phyloP scores from a whole-genome alignment of 1,140 invertebrate genomes.

The Papilio dardanus region DNA sequence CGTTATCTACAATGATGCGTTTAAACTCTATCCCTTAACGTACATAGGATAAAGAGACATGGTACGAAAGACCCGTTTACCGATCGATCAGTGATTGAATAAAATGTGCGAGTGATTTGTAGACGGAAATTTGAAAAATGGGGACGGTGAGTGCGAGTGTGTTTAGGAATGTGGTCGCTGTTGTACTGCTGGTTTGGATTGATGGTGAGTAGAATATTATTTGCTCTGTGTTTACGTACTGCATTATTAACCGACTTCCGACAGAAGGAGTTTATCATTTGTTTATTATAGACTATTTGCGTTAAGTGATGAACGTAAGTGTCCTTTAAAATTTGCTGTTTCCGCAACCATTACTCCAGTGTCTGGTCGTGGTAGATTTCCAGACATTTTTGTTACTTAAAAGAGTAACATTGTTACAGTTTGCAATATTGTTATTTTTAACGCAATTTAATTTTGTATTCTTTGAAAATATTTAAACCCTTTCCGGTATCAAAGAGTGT shows the following conservation, averaged over 20 bases:
- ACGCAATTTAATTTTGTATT: neutral
- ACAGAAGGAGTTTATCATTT: no score
- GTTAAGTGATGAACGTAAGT: no score
- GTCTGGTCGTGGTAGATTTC: no score
- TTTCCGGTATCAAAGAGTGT: neutral
- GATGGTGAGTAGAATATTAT: constrained; percentile 52
- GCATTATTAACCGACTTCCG: no score
- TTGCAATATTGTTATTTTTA: no score
- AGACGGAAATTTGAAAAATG: constrained; percentile 45
- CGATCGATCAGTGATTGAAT: constrained; percentile 42
- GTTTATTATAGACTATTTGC: no score
- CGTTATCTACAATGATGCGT: constrained; percentile 30
- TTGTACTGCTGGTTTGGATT: constrained; percentile 58
- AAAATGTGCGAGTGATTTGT: constrained; percentile 49
- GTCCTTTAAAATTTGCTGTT: no score
- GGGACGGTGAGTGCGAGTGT: constrained; percentile 48
- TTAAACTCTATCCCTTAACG: constrained; percentile 36
- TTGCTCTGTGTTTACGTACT: neutral
- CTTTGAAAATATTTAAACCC: neutral
- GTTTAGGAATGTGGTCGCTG: constrained; percentile 45
- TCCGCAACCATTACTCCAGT: no score
- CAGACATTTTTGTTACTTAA: no score
- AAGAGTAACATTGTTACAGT: no score
- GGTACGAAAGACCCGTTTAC: constrained; percentile 23
- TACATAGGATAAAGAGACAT: constrained; percentile 22